A percentile compares a stretch with the other conserved stretches of the same genome.
These are phyloP conservation scores for Myxocyprinus asiaticus DNA, from an alignment of 2,113 vertebrate species.

Conservation along the genomic window DNA sequence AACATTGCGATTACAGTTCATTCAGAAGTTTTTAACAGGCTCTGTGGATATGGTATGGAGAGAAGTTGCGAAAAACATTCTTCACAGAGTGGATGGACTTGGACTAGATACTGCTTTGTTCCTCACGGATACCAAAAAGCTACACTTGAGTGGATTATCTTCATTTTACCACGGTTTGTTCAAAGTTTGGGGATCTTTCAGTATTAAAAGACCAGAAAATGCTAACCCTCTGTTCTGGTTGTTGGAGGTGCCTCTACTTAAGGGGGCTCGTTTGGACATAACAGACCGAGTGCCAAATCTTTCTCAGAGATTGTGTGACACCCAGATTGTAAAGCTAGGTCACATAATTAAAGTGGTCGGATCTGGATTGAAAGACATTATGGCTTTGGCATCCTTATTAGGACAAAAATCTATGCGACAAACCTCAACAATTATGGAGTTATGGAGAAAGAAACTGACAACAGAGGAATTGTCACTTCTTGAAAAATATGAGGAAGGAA, in stretches of 20 bases:
- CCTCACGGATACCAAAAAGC: neutral
- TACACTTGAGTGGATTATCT: neutral
- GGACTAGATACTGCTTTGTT: neutral
- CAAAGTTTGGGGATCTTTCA: neutral
- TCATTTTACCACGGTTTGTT: neutral
- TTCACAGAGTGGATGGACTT: neutral
- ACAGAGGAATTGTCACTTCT: neutral
- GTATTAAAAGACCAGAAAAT: no score
- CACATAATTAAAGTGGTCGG: no score
- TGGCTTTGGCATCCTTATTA: neutral
- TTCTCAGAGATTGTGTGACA: no score
- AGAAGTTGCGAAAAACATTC: no score
- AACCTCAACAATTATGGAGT: neutral
- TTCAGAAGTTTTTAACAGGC: no score
- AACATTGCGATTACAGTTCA: neutral
- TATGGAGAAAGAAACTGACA: neutral
- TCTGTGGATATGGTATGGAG: no score
- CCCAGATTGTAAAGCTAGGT: no score
- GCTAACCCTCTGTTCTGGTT: neutral
- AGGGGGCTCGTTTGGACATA: no score
- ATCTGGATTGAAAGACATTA: no score
- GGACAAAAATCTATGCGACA: neutral
- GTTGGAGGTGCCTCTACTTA: no score
- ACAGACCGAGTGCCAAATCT: no score
- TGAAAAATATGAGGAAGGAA: neutral